Percentiles rank a stretch among this genome's conserved stretches.
phyloP scores from a whole-genome alignment of 2,888 invertebrate genomes.

The Yponomeuta malinellus region DNA sequence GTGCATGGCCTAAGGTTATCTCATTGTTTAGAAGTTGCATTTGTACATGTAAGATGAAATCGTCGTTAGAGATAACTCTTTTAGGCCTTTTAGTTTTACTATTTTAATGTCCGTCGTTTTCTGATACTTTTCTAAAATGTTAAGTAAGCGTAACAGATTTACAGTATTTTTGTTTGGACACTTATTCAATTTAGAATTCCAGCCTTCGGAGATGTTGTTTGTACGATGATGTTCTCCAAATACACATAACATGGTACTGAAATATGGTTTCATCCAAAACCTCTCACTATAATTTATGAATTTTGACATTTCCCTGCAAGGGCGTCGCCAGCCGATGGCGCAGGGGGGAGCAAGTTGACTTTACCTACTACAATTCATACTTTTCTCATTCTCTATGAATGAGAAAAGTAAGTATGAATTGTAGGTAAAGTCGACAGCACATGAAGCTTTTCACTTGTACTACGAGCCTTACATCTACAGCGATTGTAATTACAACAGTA shows the following conservation, averaged over 20 bases:
- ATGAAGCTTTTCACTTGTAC: too few relatives aligned
- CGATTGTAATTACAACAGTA: too few relatives aligned
- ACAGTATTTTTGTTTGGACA: conserved; percentile 14
- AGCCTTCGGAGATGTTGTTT: conserved; percentile 15
- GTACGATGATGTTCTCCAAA: conserved; percentile 15
- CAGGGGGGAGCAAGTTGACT: too few relatives aligned
- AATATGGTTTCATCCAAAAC: conserved; percentile 14
- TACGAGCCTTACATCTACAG: too few relatives aligned
- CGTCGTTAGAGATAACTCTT: conserved; percentile 13
- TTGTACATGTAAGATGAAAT: conserved; percentile 15
- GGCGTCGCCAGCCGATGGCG: too few relatives aligned
- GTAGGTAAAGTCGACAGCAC: too few relatives aligned
- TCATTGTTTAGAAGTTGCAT: conserved; percentile 5
- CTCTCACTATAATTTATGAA: conserved; percentile 13
- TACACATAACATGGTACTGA: conserved; percentile 12
- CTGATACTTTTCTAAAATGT: conserved; percentile 2
- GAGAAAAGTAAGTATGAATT: too few relatives aligned
- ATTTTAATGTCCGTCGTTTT: background rate
- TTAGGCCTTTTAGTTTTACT: conserved; percentile 4
- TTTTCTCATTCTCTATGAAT: too few relatives aligned
- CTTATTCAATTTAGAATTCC: conserved; percentile 16
- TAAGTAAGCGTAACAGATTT: conserved; percentile 13
- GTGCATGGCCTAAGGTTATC: conserved; percentile 15
- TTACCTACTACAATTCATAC: too few relatives aligned
- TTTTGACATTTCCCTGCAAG: conserved; percentile 12